phyloP scores from a whole-genome alignment of 37 sponge, comb jelly and placozoan genomes.

The Beroe forskalii region DNA sequence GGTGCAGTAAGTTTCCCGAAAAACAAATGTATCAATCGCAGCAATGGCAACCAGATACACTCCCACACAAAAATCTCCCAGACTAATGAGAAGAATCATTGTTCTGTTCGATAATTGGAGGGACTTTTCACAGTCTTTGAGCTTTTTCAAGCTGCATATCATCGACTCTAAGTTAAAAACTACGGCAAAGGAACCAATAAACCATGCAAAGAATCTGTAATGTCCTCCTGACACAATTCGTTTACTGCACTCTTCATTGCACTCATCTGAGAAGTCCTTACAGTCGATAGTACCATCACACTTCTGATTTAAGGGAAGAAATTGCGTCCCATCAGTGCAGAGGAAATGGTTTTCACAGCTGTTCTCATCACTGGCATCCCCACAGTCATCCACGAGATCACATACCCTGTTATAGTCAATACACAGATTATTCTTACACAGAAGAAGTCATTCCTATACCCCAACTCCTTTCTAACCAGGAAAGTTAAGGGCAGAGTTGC shows the following conservation, averaged over 20 bases:
- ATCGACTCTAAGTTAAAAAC: background rate
- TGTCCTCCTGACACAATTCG: background rate
- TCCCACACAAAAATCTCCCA: background rate
- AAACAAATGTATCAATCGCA: background rate
- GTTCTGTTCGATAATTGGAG: background rate
- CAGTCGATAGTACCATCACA: background rate
- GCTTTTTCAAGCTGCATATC: background rate
- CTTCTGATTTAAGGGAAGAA: background rate
- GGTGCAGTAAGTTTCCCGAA: background rate
- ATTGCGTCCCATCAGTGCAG: background rate
- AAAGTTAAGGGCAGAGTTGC: constrained; percentile 31
- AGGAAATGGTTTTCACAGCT: background rate
- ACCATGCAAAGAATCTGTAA: background rate
- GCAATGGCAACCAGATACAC: background rate
- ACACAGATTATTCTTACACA: background rate
- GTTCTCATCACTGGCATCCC: background rate
- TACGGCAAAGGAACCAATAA: background rate
- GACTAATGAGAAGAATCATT: background rate
- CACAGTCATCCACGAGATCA: background rate
- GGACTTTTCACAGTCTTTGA: background rate
- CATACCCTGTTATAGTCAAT: background rate
- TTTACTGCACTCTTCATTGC: constrained; percentile 2
- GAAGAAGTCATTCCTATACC: background rate
- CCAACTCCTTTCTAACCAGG: background rate
- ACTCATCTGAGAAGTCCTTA: constrained; percentile 7